Conservation (phyloP, 2,888 invertebrate genomes). For the Crioceris asparagi region DNA sequence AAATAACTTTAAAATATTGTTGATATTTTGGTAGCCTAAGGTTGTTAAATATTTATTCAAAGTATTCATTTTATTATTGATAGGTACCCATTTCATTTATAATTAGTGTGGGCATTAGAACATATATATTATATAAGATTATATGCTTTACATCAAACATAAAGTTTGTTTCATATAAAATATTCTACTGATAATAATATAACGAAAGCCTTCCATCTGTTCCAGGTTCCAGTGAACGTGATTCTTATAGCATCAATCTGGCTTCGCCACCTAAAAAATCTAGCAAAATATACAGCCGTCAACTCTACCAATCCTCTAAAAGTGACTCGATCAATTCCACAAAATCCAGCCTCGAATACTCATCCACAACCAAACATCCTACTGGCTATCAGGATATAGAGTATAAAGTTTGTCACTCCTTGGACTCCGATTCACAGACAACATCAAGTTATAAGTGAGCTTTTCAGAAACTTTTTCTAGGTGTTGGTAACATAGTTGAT, state of each 20-base stretch:
- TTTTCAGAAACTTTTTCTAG: slow-evolving; percentile 26
- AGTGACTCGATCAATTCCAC: slow-evolving; percentile 33
- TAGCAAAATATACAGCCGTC: slow-evolving; percentile 24
- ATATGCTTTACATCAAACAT: too few species aligned
- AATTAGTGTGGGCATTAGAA: too few species aligned
- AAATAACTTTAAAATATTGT: too few species aligned
- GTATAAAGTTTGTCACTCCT: slow-evolving; percentile 35
- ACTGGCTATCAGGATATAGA: slow-evolving; percentile 35
- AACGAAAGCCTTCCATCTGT: too few species aligned
- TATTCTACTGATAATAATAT: too few species aligned
- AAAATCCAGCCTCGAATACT: slow-evolving; percentile 34
- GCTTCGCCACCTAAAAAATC: slow-evolving; percentile 31
- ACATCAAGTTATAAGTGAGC: slow-evolving; percentile 22
- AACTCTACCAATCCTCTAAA: slow-evolving; percentile 32
- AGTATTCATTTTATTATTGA: too few species aligned
- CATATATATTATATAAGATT: too few species aligned
- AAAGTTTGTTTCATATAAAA: too few species aligned
- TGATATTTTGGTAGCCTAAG: too few species aligned
- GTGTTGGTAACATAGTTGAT: slow-evolving; percentile 14
- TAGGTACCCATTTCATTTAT: too few species aligned
- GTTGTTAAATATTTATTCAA: too few species aligned
- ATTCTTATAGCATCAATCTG: slow-evolving; percentile 30
- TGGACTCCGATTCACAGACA: slow-evolving; percentile 32
- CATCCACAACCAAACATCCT: slow-evolving; percentile 33
- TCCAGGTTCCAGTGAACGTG: slow-evolving; percentile 26